Base-by-base conservation (phyloP, 2,888 invertebrate species). In the Gymnosoma rotundatum region DNA sequence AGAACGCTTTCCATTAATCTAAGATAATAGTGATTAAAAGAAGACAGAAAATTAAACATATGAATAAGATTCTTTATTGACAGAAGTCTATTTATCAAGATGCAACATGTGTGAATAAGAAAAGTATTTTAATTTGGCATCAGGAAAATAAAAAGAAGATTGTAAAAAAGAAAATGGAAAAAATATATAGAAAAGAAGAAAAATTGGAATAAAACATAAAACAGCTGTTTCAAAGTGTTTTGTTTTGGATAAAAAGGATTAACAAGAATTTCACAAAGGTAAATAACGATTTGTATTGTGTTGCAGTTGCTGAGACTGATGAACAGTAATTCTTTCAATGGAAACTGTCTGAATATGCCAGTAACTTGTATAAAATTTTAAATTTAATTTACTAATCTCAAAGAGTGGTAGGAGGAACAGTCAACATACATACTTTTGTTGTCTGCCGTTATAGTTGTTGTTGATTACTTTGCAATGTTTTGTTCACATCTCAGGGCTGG, bases 81-180 rank as follows among this genome's bases (percentile, higher is more conserved):
- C 69, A 78, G 36, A 67, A 25, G 0, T 6, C 14, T 12, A 60
- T n/a, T 52, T 56, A 52, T 16, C 14, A 21, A 66, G 70, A 83
- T 79, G 83, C 83, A 83, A 83, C 83, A 83, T 83, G 83, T 83
- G 83, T 83, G 79, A 83, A 75, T 60, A 54, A 67, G 66, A 73
- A 66, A 61, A 32, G 12, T 10, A 3, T 42, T 42, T 61, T 78
- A 67, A 38, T 73, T 20, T 66, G 36, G 50, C 58, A 36, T 67
- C 54, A 66, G 61, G 69, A 70, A 60, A 58, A 20, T 32, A 48
- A 74, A 66, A 67, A 69, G 72, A 58, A 67, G 21, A 36, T 69
- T 50, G 10, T 50, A 14, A 20, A 78, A 69, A 78, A 78, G 81
- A 76, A 70, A 81, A 75, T 81, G 36, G 16, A 42, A 72, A 73